Base-by-base conservation (phyloP, 2,797 vertebrate species). In the Basileuterus tristriatus region DNA sequence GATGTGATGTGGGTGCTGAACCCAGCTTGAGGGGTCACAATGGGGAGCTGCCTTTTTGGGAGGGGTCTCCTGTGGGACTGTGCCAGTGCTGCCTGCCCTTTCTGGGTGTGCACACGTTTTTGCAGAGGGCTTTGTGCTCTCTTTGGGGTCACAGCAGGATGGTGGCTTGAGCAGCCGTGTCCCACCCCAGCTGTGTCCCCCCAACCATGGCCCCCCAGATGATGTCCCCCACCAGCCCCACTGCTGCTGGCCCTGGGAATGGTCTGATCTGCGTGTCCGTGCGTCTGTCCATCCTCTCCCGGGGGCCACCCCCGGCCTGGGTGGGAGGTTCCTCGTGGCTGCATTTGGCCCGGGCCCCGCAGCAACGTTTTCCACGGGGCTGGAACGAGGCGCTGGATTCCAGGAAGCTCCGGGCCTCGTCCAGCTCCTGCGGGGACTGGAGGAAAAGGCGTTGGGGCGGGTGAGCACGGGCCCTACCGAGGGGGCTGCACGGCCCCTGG, bases 351-450 rank as follows among this genome's bases (percentile, higher is more conserved):
- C 1, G 30, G 60, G 83, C 93, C 84, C 91, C 22, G 18, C 27
- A 65, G 92, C 93, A 65, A 46, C 83, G 90, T 94, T 93, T 94
- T 94, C 90, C n/a, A 59, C 81, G 80, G 90, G 89, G 91, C 93
- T 96, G 96, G 94, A 95, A 90, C 20, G 23, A 63, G 64, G 68
- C 47, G 2, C 84, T 27, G 93, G 91, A 95, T 96, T 96, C 96
- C 94, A 96, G 96, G 96, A 96, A 96, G 91, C 79, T 91, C 64
- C 91, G 9, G 64, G 78, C 75, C 84, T 65, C 50, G 17, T 83
- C 93, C 94, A 96, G 94, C 93, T 94, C 93, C 87, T 93, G 91
- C 81, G 8, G 70, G 91, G 88, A 92, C 94, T 95, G 91, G 94
- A 96, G 96, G 90, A 96, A 94, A 95, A 95, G 94, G 90, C 93